Conservation (phyloP, 2,888 invertebrate genomes). For the Microctonus brassicae region DNA sequence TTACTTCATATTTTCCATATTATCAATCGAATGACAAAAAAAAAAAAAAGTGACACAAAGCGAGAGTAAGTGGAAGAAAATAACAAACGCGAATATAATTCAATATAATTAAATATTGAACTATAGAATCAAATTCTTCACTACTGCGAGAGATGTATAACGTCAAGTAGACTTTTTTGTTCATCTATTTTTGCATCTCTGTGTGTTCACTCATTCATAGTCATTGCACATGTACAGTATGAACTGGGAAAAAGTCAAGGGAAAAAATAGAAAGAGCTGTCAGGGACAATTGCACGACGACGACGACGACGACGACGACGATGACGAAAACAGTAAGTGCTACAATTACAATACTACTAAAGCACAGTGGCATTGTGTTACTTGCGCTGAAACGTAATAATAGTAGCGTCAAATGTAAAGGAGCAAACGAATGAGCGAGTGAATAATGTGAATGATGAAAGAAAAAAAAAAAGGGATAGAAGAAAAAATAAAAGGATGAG, state of each 20-base stretch:
- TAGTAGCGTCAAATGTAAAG: slow-evolving; percentile 9
- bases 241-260: not conserved
- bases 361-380: slow-evolving; percentile 4
- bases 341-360: slow-evolving; percentile 34
- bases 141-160: not conserved
- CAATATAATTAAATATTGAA: slow-evolving; percentile 8
- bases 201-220: not conserved
- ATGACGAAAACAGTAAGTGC: slow-evolving; percentile 22
- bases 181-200: not conserved
- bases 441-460: not conserved
- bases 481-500: slow-evolving; percentile 2
- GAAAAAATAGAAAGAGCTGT: not conserved
- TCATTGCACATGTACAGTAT: not conserved
- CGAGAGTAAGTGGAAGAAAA: not conserved
- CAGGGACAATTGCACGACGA: not conserved
- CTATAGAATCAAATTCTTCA: slow-evolving; percentile 2
- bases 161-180: not conserved
- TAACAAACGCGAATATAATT: too few relatives aligned
- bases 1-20: too few relatives aligned
- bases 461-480: not conserved
- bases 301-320: slow-evolving; percentile 4
- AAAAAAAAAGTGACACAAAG: not conserved
- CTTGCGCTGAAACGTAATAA: not conserved
- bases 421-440: not conserved
- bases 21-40: too few relatives aligned